phyloP scores from a whole-genome alignment of 2,888 invertebrate species.

The Dichetophora obliterata region DNA sequence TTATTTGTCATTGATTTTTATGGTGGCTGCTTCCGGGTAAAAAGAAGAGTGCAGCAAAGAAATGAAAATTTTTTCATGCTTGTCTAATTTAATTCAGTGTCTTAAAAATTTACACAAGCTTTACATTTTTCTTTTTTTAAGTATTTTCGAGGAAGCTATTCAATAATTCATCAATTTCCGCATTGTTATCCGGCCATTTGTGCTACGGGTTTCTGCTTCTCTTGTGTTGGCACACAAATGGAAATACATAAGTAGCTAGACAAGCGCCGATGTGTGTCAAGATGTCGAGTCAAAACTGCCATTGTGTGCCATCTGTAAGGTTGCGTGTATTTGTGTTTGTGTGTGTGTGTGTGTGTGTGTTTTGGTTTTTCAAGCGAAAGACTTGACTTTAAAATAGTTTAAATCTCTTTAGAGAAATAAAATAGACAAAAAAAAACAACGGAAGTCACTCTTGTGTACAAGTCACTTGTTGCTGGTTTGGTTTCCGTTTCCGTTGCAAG shows the following conservation, averaged over 20 bases:
- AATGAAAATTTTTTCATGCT: not conserved
- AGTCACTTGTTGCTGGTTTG: conserved; percentile 4
- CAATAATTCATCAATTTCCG: conserved; percentile 21
- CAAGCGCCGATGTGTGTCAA: not conserved
- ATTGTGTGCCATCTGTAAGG: not conserved
- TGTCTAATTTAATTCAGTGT: not conserved
- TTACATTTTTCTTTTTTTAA: not conserved
- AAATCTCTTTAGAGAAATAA: not conserved
- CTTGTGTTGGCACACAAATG: not conserved
- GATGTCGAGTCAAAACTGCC: not conserved
- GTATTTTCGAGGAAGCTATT: conserved; percentile 15
- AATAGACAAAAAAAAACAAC: not conserved
- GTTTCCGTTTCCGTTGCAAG: conserved; percentile 10
- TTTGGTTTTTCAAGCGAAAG: not conserved
- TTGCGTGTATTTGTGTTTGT: no score
- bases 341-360: no score
- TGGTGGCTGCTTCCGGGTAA: no score
- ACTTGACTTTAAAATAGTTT: conserved; percentile 8
- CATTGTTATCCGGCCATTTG: conserved; percentile 2
- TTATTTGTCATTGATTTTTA: no score
- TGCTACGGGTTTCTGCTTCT: not conserved
- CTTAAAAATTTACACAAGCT: conserved; percentile 5
- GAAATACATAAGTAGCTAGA: not conserved
- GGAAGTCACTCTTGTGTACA: conserved; percentile 4
- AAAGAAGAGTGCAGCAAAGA: not conserved